A percentile compares a stretch with the other conserved stretches of the same genome.
Conservation (phyloP, 2,888 invertebrate genomes). For the Nineta flava region DNA sequence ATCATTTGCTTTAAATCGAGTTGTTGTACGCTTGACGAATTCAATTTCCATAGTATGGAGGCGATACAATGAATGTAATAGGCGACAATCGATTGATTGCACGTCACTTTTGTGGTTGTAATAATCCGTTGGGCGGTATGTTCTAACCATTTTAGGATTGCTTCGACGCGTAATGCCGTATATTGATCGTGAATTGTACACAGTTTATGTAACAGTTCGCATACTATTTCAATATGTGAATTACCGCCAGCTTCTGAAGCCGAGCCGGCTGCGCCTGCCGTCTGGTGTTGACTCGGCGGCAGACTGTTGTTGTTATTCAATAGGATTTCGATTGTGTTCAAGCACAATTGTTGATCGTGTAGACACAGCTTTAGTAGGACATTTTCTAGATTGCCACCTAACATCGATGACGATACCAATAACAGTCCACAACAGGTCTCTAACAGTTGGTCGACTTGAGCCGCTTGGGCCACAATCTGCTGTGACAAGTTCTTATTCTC, state of each 20-base stretch:
- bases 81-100: slow-evolving; percentile 31
- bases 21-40: slow-evolving; percentile 35
- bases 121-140: slow-evolving; percentile 34
- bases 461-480: background rate
- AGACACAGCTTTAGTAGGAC: slow-evolving; percentile 54
- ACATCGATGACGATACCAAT: slow-evolving; percentile 45
- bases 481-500: slow-evolving; percentile 20
- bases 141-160: slow-evolving; percentile 59
- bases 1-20: slow-evolving; percentile 51
- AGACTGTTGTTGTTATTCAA: slow-evolving; percentile 34
- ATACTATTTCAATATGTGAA: slow-evolving; percentile 39
- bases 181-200: slow-evolving; percentile 44
- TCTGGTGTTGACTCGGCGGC: slow-evolving; percentile 22
- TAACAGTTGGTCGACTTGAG: slow-evolving; percentile 43
- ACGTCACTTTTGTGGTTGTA: slow-evolving; percentile 11
- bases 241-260: no score
- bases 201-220: slow-evolving; percentile 66
- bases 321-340: slow-evolving; percentile 38
- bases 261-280: no score
- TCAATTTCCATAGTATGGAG: slow-evolving; percentile 61
- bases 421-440: slow-evolving; percentile 56
- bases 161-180: slow-evolving; percentile 42
- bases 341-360: slow-evolving; percentile 41
- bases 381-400: slow-evolving; percentile 38
- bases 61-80: slow-evolving; percentile 61